Percentiles rank a stretch among this genome's conserved stretches.
These are phyloP conservation scores for Limnothrissa miodon DNA, from an alignment of 2,113 vertebrate species.

Conservation along the genomic window DNA sequence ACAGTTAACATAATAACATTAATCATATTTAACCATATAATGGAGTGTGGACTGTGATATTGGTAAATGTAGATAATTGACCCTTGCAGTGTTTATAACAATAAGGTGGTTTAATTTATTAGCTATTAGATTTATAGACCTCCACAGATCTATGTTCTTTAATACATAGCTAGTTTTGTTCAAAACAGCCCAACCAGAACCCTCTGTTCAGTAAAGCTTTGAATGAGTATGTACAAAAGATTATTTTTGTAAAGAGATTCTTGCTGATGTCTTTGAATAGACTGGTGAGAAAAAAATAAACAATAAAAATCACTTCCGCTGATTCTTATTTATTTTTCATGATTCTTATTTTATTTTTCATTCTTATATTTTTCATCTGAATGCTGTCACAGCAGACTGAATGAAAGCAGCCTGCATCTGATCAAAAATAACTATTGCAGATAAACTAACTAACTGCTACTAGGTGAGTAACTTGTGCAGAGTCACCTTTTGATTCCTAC, in stretches of 20 bases:
- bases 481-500: too few relatives aligned
- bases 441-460: too few relatives aligned
- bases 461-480: too few relatives aligned
- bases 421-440: too few relatives aligned
- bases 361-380: too few relatives aligned
- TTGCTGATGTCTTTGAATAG: neutral
- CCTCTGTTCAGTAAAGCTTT: too few relatives aligned
- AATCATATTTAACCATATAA: neutral
- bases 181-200: neutral
- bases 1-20: neutral
- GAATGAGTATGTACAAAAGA: neutral
- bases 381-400: too few relatives aligned
- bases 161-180: neutral
- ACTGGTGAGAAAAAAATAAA: neutral
- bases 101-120: neutral
- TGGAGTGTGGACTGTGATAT: neutral
- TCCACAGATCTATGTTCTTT: neutral
- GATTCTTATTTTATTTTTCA: too few relatives aligned
- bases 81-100: neutral
- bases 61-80: neutral
- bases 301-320: neutral
- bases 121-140: neutral
- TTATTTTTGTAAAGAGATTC: slow-evolving; percentile 1
- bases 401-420: too few relatives aligned
- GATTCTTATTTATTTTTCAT: too few relatives aligned